Evolutionary conservation across 2,113 vertebrate genomes (phyloP), one percentile per base, ranked within the genome.

Genomic region (Anolis sagrei): DNA sequence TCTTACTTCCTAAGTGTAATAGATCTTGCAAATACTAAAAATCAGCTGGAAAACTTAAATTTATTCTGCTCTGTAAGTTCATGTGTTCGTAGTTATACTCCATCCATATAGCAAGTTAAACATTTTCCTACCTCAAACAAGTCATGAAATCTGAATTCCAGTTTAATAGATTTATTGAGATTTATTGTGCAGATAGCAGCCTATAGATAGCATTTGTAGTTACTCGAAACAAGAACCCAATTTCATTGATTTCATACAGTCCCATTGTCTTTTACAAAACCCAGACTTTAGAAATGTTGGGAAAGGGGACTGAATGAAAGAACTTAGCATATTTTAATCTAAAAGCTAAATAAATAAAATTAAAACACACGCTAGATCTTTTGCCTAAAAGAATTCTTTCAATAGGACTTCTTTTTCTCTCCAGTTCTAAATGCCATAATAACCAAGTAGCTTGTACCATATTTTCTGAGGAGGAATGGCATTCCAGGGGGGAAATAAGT

Each of bases 401-500:
- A 89, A 83, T 84, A 76, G 6, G 85, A 39, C 25, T 1, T 3
- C 66, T 73, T 8, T 89, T 70, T 76, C 70, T 7, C 21, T 3
- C n/a, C 18, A 79, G 49, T 75, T 88, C 86, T 79, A 13, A 88
- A 1, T 44, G 66, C 64, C 23, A 29, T 4, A 32, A 29, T 34
- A 48, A 70, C 48, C 90, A 92, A 86, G 93, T 76, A 80, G 75
- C 86, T 82, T 90, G 89, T 87, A 19, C 36, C 49, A 0, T 83
- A 29, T 89, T 75, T 92, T 92, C 76, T 49, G 91, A 89, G 68
- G 90, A 90, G 80, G 81, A 88, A 79, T 68, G 27, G 49, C 34
- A 80, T 9, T 0, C 6, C 81, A 79, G 69, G 73, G 85, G 85
- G 16, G 84, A 91, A 90, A 85, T 73, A 93, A 89, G 69, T 85